Evolutionary conservation across 1,140 invertebrate species (phyloP).

Genomic region (Cryptotermes secundus): DNA sequence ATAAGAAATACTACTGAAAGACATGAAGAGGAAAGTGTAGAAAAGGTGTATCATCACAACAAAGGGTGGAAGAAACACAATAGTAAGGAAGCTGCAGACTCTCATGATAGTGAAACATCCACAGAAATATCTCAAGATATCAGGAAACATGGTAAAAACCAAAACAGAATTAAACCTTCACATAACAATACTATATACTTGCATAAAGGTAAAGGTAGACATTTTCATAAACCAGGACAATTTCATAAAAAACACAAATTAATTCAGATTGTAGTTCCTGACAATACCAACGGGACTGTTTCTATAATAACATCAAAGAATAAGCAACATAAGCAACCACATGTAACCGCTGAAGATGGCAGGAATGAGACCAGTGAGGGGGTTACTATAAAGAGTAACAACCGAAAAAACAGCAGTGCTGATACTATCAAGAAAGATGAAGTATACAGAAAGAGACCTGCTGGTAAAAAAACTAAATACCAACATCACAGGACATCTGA

Average conservation of each 20-base stretch:
- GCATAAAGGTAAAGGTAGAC: slow-evolving; percentile 41
- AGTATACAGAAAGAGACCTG: neutral
- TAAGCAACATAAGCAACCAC: neutral
- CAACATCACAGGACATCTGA: neutral
- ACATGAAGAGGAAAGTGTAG: neutral
- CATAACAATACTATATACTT: slow-evolving; percentile 39
- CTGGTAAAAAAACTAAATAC: neutral
- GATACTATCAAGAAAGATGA: neutral
- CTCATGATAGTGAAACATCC: neutral
- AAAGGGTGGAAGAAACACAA: no score
- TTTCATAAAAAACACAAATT: slow-evolving; percentile 30
- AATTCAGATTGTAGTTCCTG: no score
- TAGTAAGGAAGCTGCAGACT: neutral
- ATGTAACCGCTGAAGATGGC: neutral
- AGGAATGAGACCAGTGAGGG: neutral
- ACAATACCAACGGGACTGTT: neutral
- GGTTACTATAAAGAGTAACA: neutral
- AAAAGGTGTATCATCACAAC: neutral
- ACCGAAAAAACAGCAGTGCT: neutral
- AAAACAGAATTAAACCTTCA: slow-evolving; percentile 38
- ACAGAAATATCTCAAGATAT: slow-evolving; percentile 22
- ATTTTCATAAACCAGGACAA: slow-evolving; percentile 32
- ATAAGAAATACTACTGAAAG: neutral
- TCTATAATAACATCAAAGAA: neutral
- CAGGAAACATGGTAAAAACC: slow-evolving; percentile 21